A percentile compares a stretch with the other conserved stretches of the same genome.
Conservation (phyloP, 2,888 invertebrate genomes). For the Phanerotoma sp. region DNA sequence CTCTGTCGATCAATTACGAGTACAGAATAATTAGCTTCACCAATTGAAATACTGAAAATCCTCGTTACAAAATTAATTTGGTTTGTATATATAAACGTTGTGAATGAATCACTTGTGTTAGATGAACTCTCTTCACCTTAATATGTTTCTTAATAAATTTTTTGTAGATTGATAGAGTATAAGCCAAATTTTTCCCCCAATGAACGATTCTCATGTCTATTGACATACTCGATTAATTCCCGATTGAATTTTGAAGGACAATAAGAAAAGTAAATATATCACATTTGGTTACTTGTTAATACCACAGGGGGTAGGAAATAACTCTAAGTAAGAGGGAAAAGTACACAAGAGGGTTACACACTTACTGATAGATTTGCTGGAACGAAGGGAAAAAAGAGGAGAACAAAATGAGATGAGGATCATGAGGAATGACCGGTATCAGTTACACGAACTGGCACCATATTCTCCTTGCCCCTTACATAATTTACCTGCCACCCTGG, state of each 20-base stretch:
- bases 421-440: constrained; percentile 54
- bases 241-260: constrained; percentile 25
- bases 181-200: too few relatives aligned
- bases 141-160: too few relatives aligned
- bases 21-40: too few relatives aligned
- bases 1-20: too few relatives aligned
- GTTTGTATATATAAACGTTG: too few relatives aligned
- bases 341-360: constrained; percentile 12
- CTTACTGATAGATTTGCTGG: constrained; percentile 9
- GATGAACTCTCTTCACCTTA: too few relatives aligned
- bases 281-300: constrained; percentile 34
- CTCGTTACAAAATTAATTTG: too few relatives aligned
- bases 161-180: too few relatives aligned
- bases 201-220: too few relatives aligned
- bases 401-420: constrained; percentile 34
- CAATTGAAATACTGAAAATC: too few relatives aligned
- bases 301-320: constrained; percentile 17
- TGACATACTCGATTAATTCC: constrained; percentile 34
- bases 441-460: constrained; percentile 53
- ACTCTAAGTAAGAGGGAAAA: constrained; percentile 5
- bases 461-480: constrained; percentile 29
- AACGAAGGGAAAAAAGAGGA: constrained; percentile 41
- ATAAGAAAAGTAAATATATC: constrained; percentile 44
- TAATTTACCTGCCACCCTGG: background rate
- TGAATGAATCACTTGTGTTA: too few relatives aligned